Evolutionary conservation across 2,113 vertebrate species (phyloP), one percentile per base, ranked within the genome.

Genomic region (Macaca mulatta): DNA sequence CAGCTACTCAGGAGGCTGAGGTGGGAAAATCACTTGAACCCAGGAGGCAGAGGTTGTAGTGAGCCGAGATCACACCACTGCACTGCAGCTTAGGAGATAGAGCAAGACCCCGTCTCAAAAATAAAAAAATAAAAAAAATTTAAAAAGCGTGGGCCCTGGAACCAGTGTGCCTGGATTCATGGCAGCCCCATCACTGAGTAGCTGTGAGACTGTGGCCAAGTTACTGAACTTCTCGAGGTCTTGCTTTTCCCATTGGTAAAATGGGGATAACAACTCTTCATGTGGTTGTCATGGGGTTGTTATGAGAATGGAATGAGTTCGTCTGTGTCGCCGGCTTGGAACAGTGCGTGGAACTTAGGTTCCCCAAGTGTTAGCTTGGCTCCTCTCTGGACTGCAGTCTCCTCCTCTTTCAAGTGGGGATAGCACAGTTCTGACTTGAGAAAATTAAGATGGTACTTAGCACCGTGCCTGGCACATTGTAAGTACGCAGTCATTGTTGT

Each of bases 401-500:
- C 48, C 38, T 35, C 22, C 2, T 45, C 30, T 96, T 3, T 90
- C 48, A 90, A 72, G 30, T 3, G n/a, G 83, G 72, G 40, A 69
- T 59, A n/a, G 22, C 13, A 30, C 27, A 75, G 75, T 7, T 35
- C 78, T 78, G 23, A 52, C 43, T 23, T 80, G 10, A 23, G 81
- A 69, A 74, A 23, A 43, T 75, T 59, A 18, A 38, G 35, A 9
- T 55, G 17, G 18, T 35, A 8, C 69, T 52, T 50, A 20, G 55
- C 32, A 8, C 38, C 1, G 13, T 22, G 75, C 69, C 22, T 27
- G 25, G 69, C 22, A 11, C 1, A 0, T 3, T 12, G 8, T 0
- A 8, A 7, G 23, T 5, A 55, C 45, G 30, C 3, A 35, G 85
- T n/a, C 43, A 14, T 50, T 50, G 7, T 17, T 18, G 3, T 40